These are phyloP conservation scores for Thunnus maccoyii DNA, from an alignment of 2,113 vertebrate genomes.

Conservation along the genomic window DNA sequence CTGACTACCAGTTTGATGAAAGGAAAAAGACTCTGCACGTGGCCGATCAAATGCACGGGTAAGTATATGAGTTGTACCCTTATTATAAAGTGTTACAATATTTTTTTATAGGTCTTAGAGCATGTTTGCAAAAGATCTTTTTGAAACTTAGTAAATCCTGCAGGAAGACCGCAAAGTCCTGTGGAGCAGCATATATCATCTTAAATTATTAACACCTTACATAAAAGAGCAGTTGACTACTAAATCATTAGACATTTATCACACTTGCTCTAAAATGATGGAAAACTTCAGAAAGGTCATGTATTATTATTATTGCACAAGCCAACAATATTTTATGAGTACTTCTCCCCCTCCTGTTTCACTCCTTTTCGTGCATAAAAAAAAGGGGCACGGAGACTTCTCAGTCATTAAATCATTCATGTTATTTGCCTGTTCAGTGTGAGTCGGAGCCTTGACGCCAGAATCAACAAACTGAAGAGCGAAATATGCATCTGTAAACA, in stretches of 20 bases:
- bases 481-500: constrained; percentile 66
- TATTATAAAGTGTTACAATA: no score
- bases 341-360: constrained; percentile 3
- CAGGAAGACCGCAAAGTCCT: not conserved
- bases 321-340: constrained; percentile 26
- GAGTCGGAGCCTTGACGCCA: constrained; percentile 41
- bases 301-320: constrained; percentile 14
- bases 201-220: no score
- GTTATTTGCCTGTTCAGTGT: constrained; percentile 33
- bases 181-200: not conserved
- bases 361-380: not conserved
- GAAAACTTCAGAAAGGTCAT: not conserved
- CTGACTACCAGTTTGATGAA: no score
- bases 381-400: no score
- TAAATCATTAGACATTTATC: not conserved
- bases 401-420: constrained; percentile 47
- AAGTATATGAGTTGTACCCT: no score
- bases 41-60: no score
- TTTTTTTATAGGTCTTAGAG: no score
- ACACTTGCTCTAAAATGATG: not conserved
- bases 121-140: not conserved
- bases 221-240: not conserved
- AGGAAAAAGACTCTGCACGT: no score
- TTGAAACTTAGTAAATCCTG: not conserved
- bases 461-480: constrained; percentile 57